phyloP scores from a whole-genome alignment of 2,888 invertebrate species.

The Syrphus vitripennis region DNA sequence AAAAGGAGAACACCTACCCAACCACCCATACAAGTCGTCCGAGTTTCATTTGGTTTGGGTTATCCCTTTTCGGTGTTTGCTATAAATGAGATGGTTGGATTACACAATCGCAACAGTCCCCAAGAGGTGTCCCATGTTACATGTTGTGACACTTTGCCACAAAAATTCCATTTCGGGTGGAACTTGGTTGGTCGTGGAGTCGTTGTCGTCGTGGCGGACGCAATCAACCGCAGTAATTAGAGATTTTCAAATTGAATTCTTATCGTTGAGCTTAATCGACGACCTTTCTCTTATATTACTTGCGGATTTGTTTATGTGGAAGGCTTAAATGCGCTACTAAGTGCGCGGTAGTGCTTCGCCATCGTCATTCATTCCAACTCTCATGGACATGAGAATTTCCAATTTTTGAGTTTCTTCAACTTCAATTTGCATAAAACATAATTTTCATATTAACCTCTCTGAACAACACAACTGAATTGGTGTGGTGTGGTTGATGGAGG shows the following conservation, averaged over 20 bases:
- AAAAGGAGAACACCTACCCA: constrained; percentile 33
- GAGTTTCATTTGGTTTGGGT: neutral
- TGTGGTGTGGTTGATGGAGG: constrained; percentile 2
- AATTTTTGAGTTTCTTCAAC: constrained; percentile 66
- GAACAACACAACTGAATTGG: constrained; percentile 22
- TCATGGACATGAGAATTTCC: constrained; percentile 52
- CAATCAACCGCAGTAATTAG: constrained; percentile 54
- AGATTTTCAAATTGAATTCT: constrained; percentile 58
- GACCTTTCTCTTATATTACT: constrained; percentile 32
- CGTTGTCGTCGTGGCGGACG: neutral
- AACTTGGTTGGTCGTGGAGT: too few relatives aligned
- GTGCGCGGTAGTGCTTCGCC: neutral
- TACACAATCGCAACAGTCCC: neutral
- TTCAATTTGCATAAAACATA: constrained; percentile 76
- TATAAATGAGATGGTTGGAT: neutral
- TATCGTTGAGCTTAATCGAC: constrained; percentile 46
- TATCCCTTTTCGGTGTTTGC: constrained; percentile 11
- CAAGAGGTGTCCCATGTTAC: constrained; percentile 3
- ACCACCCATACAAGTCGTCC: constrained; percentile 24
- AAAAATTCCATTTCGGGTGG: constrained; percentile 31
- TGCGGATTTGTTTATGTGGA: neutral
- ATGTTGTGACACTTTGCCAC: constrained; percentile 30
- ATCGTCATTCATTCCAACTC: constrained; percentile 2
- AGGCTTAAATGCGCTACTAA: constrained; percentile 1
- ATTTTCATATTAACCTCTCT: constrained; percentile 75